These are phyloP conservation scores for Drosophila orosa DNA, from an alignment of 1,140 invertebrate genomes.

Conservation along the genomic window DNA sequence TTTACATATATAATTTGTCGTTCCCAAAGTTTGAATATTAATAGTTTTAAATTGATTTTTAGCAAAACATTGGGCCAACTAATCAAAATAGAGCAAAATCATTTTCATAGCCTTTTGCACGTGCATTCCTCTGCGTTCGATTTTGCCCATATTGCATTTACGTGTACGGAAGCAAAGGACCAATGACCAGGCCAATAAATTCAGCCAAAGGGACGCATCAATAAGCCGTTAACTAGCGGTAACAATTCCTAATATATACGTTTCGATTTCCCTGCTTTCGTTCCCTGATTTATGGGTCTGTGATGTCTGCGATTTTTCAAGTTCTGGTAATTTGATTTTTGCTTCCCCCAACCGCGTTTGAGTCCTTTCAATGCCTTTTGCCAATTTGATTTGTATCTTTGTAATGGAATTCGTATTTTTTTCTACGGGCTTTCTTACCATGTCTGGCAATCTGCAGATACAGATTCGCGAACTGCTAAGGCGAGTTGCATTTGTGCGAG, in stretches of 20 bases:
- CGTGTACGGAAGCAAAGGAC: slow-evolving; percentile 29
- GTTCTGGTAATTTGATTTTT: slow-evolving; percentile 76
- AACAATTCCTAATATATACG: slow-evolving; percentile 67
- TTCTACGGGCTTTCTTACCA: slow-evolving; percentile 22
- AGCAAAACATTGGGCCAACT: not conserved
- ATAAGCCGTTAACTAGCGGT: slow-evolving; percentile 80
- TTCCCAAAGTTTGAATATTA: not conserved
- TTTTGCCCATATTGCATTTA: slow-evolving; percentile 47
- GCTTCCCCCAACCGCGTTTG: slow-evolving; percentile 38
- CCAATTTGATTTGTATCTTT: slow-evolving; percentile 76
- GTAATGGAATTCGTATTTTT: slow-evolving; percentile 68
- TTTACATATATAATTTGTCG: too few species aligned
- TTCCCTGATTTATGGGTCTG: slow-evolving; percentile 70
- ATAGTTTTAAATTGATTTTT: not conserved
- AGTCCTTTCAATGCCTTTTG: slow-evolving; percentile 40
- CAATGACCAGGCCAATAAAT: slow-evolving; percentile 75
- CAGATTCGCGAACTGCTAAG: slow-evolving; percentile 10
- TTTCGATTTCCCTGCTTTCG: slow-evolving; percentile 30
- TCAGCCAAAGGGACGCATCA: slow-evolving; percentile 72
- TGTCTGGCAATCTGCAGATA: slow-evolving; percentile 49
- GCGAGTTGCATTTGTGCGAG: slow-evolving; percentile 28
- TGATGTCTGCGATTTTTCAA: slow-evolving; percentile 79
- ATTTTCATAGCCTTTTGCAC: slow-evolving; percentile 32
- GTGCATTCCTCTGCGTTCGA: slow-evolving; percentile 4
- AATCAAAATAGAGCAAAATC: slow-evolving; percentile 7